These are phyloP conservation scores for Trigoniulus corallinus DNA, from an alignment of 1,140 invertebrate species.

Conservation along the genomic window DNA sequence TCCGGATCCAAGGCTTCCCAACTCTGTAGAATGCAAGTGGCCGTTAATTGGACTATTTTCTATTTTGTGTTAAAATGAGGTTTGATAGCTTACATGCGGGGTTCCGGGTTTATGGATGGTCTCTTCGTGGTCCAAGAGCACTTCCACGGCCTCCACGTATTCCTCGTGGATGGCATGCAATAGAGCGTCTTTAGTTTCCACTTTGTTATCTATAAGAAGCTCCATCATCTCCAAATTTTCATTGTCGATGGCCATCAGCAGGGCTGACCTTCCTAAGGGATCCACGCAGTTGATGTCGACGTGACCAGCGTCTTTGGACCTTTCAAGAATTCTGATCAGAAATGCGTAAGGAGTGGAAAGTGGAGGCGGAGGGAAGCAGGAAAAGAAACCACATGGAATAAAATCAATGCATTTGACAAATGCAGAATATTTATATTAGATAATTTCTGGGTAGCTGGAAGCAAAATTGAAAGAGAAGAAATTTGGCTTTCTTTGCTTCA, in stretches of 20 bases:
- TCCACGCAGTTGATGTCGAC: conserved; percentile 97
- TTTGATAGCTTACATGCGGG: conserved; percentile 53
- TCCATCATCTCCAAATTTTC: conserved; percentile 99
- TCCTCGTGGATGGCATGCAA: conserved; percentile 94
- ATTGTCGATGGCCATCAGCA: conserved; percentile 95
- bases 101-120: conserved; percentile 56
- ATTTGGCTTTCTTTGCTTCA: no score
- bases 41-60: not conserved
- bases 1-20: conserved; percentile 79
- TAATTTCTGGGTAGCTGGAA: no score
- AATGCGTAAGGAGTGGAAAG: no score
- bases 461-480: no score
- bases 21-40: conserved; percentile 32
- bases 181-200: conserved; percentile 82
- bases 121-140: conserved; percentile 84
- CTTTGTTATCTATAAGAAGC: conserved; percentile 68
- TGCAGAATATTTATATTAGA: no score
- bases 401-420: conserved; percentile 1
- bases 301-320: conserved; percentile 53
- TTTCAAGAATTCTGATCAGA: conserved; percentile 51
- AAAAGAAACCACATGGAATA: conserved; percentile 7
- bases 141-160: conserved; percentile 94
- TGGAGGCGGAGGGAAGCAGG: conserved; percentile 6
- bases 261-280: conserved; percentile 74
- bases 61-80: no score